Evolutionary conservation across 2,113 vertebrate genomes (phyloP).

Genomic region (Dermatemys mawii): DNA sequence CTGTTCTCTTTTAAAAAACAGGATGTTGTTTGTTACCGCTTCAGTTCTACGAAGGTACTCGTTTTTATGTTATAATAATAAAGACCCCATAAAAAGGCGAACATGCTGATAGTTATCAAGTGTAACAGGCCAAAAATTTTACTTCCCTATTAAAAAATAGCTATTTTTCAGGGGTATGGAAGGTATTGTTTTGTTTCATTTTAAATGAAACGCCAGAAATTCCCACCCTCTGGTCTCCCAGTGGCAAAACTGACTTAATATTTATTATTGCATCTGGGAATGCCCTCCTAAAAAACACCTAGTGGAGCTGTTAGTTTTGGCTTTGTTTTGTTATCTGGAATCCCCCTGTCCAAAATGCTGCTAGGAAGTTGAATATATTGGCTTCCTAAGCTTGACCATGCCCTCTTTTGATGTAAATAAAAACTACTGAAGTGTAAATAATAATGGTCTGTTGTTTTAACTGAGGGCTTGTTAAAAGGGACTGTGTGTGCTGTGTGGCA

Average conservation of each 20-base stretch:
- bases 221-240: neutral
- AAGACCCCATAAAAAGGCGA: neutral
- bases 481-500: neutral
- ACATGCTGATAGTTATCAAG: neutral
- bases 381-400: fast-evolving
- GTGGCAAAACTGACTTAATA: neutral
- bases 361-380: neutral
- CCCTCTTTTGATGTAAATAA: neutral
- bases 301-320: neutral
- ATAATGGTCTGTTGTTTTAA: neutral
- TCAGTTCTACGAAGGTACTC: neutral
- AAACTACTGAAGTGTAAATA: neutral
- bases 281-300: neutral
- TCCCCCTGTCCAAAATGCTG: neutral
- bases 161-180: neutral
- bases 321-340: neutral
- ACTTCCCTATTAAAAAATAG: slow-evolving; percentile 18
- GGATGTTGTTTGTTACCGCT: slow-evolving; percentile 30
- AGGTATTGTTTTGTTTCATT: neutral
- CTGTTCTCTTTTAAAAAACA: neutral
- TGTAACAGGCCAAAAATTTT: neutral
- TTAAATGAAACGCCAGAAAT: neutral
- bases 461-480: neutral
- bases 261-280: neutral
- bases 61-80: neutral